Base-by-base conservation (phyloP, 1,140 invertebrate genomes). In the Arion vulgaris region DNA sequence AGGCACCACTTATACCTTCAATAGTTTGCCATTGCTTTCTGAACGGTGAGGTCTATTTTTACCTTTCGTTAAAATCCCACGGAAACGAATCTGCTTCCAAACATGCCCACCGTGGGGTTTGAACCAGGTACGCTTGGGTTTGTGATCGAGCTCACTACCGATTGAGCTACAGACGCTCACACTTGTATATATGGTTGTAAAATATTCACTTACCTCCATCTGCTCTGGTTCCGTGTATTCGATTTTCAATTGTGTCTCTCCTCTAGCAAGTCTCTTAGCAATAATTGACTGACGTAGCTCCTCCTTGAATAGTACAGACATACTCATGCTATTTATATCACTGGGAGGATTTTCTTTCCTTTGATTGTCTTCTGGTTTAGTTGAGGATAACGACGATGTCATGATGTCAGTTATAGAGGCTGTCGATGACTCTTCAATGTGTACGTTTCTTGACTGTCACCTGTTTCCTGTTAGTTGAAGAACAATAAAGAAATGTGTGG, bases 271-370 rank as follows among this genome's bases (percentile, higher is more conserved):
- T 34, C 81, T 75, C 39, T 78, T 83, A 11, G 77, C 72, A 26
- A 83, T 76, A 23, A 85, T 76, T n/a, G 77, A 62, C 49, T 75
- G 53, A 7, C 81, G 41, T 26, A 85, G 72, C 32, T 83, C 84
- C 41, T 83, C 77, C 69, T 78, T 85, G 38, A 85, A n/a, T 28
- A 75, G 23, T 34, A 45, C 49, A 53, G 72, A 19, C 5, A 4
- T 57, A 15, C 26, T 17, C 9, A 23, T 57, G 17, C 51, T 7
- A 23, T 9, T 11, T 57, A n/a, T n/a, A n/a, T n/a, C n/a, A n/a
- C n/a, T n/a, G n/a, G 51, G 17, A 23, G 19, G 17, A 23, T 57
- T 26, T 57, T 17, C 51, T 26, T 4, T 26, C 2, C 51, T 57
- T 57, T 7, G 7, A 9, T 57, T 28, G 5, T 71, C 38, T 71